A percentile compares a stretch with the other conserved stretches of the same genome.
phyloP scores from a whole-genome alignment of 2,113 vertebrate genomes.

The Egretta garzetta region DNA sequence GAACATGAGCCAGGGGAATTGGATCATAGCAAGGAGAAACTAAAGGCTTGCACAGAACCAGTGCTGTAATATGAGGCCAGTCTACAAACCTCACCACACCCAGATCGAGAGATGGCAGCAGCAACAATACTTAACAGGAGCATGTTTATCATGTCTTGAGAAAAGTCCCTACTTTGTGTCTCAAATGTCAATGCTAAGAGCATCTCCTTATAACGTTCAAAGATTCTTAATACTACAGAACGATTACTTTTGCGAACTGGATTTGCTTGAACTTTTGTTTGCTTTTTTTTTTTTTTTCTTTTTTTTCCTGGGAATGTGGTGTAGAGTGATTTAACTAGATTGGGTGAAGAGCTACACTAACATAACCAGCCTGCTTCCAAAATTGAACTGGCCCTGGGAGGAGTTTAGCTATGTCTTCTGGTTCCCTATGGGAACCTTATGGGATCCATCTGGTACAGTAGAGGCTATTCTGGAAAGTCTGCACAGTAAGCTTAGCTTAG shows the following conservation, averaged over 20 bases:
- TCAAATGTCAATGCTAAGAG: not conserved
- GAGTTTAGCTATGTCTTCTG: not conserved
- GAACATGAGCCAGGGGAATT: not conserved
- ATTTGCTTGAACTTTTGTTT: not conserved
- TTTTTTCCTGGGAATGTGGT: accelerated
- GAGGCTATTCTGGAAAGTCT: not conserved
- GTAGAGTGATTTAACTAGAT: not conserved
- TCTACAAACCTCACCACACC: not conserved
- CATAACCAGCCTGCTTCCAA: not conserved
- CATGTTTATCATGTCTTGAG: not conserved
- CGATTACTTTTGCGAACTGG: not conserved
- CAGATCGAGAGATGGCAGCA: not conserved
- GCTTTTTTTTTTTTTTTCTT: not conserved
- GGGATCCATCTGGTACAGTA: not conserved
- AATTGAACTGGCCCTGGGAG: not conserved
- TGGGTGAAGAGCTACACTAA: not conserved
- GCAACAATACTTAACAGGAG: not conserved
- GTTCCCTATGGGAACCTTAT: not conserved
- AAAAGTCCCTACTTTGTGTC: not conserved
- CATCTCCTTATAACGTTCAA: not conserved
- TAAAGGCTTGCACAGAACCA: not conserved
- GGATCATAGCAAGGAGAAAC: not conserved
- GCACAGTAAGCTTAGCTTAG: not conserved
- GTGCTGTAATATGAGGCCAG: not conserved
- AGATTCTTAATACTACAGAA: not conserved